Evolutionary conservation across 2,797 vertebrate species (phyloP).

Genomic region (Paramormyrops hopkinsi): DNA sequence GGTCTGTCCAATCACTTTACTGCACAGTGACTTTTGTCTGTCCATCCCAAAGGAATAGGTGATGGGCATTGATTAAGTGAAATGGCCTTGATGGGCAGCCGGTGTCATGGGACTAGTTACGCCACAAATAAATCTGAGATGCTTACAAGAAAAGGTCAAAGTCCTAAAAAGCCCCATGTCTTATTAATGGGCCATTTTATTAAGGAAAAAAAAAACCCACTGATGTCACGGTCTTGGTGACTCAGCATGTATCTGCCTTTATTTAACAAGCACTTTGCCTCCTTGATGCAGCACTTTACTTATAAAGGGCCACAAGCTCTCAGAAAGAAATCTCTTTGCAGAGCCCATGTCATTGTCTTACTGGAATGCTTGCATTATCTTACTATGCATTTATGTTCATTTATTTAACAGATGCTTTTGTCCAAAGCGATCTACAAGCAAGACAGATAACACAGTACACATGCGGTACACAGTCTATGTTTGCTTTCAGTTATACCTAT

Average conservation of each 20-base stretch:
- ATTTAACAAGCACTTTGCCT: background rate
- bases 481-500: background rate
- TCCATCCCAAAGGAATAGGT: background rate
- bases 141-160: conserved; percentile 13
- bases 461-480: background rate
- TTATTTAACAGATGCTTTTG: background rate
- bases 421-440: background rate
- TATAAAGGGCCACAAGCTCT: background rate
- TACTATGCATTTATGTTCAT: background rate
- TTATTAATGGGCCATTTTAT: background rate
- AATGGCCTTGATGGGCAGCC: background rate
- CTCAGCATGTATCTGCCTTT: background rate
- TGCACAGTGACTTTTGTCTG: background rate
- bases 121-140: background rate
- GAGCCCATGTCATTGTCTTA: background rate
- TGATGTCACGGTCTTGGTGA: background rate
- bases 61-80: background rate
- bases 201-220: background rate
- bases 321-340: background rate
- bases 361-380: background rate
- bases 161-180: conserved; percentile 3
- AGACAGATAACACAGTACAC: background rate
- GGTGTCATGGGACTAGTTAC: background rate
- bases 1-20: background rate
- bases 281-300: background rate